These are phyloP conservation scores for Pelusios castaneus DNA, from an alignment of 2,113 vertebrate genomes.

Conservation along the genomic window DNA sequence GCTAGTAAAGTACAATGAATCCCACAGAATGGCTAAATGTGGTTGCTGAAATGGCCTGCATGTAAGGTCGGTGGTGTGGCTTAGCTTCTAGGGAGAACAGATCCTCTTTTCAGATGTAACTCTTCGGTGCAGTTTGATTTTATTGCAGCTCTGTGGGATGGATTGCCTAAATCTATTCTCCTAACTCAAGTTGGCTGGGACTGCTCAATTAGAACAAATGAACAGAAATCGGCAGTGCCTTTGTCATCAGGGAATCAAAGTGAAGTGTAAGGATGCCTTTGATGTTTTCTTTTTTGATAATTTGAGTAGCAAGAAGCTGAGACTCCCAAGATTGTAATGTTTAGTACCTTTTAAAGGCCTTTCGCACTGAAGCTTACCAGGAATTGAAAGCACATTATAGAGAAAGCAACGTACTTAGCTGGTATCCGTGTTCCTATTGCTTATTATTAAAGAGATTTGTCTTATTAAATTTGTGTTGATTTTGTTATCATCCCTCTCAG, in stretches of 20 bases:
- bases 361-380: not conserved
- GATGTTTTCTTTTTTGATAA: not conserved
- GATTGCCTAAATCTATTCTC: not conserved
- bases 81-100: not conserved
- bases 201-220: not conserved
- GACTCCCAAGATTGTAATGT: not conserved
- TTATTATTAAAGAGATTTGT: not conserved
- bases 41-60: not conserved
- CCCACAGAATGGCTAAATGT: not conserved
- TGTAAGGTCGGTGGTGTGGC: not conserved
- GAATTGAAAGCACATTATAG: not conserved
- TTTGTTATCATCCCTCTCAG: too few relatives aligned
- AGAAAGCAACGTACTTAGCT: not conserved
- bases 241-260: not conserved
- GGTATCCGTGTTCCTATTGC: not conserved
- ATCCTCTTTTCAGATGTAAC: not conserved
- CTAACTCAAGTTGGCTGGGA: not conserved
- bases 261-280: not conserved
- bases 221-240: not conserved
- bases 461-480: not conserved
- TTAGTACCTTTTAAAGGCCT: not conserved
- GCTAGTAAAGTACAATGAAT: not conserved
- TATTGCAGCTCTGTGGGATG: not conserved
- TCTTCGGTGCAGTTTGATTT: not conserved
- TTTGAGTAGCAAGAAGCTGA: not conserved